Percentiles rank a stretch among this genome's conserved stretches.
Conservation (phyloP, 37 sponge, comb jelly and placozoan species). For the Geodia barretti region DNA sequence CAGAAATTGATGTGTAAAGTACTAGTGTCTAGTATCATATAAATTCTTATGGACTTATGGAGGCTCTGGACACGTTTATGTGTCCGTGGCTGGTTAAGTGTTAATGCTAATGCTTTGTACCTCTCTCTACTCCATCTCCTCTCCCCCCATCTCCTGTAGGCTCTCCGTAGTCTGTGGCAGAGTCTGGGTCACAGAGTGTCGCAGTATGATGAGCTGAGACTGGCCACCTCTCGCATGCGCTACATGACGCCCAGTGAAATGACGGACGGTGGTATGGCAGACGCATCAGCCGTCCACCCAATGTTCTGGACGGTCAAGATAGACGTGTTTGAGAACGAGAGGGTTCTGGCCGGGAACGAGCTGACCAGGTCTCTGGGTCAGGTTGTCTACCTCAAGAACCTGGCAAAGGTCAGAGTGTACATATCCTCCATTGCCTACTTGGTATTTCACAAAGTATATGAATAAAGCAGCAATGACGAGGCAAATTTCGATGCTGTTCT, state of each 20-base stretch:
- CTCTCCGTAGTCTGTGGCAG: conserved; percentile 54
- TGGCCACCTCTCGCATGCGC: conserved; percentile 44
- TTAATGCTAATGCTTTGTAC: too few relatives aligned
- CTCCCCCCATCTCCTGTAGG: conserved; percentile 49
- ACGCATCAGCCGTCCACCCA: conserved; percentile 14
- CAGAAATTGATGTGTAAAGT: too few relatives aligned
- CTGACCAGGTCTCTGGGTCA: conserved; percentile 74
- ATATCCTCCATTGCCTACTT: too few relatives aligned
- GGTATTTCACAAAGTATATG: too few relatives aligned
- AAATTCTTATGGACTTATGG: too few relatives aligned
- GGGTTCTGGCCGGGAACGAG: not conserved
- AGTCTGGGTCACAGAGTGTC: conserved; percentile 34
- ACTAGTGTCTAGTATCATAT: too few relatives aligned
- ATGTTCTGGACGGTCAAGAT: not conserved
- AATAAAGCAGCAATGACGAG: too few relatives aligned
- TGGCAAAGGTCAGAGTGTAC: conserved; percentile 34
- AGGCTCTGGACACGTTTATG: too few relatives aligned
- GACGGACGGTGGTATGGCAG: not conserved
- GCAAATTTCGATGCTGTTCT: too few relatives aligned
- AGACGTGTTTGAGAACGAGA: conserved; percentile 19
- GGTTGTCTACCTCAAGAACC: conserved; percentile 64
- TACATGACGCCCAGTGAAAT: conserved; percentile 13
- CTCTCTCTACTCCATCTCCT: too few relatives aligned
- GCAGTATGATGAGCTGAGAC: conserved; percentile 63
- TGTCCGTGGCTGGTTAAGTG: too few relatives aligned